Evolutionary conservation across 2,797 vertebrate species (phyloP).

Genomic region (Anolis apletophallus): DNA sequence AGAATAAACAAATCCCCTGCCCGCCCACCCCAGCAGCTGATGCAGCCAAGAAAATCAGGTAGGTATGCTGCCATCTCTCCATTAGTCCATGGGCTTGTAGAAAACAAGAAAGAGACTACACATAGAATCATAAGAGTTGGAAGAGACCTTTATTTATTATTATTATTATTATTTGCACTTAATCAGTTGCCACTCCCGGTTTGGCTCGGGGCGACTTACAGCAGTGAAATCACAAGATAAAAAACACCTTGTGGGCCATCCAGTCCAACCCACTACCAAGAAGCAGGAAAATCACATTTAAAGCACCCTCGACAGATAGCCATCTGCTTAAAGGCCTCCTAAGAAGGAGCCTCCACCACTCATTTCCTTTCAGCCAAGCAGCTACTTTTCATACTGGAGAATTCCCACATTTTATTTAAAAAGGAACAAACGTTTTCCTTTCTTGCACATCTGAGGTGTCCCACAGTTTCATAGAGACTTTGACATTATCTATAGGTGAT

Average conservation of each 20-base stretch:
- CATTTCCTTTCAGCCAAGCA: neutral
- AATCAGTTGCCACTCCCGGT: too few species aligned
- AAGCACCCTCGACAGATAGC: too few species aligned
- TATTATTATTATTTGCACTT: too few species aligned
- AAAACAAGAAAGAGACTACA: neutral
- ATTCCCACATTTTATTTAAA: neutral
- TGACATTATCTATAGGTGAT: neutral
- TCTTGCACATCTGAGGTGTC: neutral
- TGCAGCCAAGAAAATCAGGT: neutral
- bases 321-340: too few species aligned
- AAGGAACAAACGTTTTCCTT: neutral
- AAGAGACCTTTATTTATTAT: too few species aligned
- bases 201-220: too few species aligned
- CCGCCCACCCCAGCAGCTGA: neutral
- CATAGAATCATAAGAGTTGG: too few species aligned
- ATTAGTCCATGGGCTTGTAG: neutral
- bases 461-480: neutral
- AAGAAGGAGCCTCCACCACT: too few species aligned
- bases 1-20: neutral
- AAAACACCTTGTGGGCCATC: too few species aligned
- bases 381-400: neutral
- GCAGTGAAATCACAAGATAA: too few species aligned
- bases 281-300: too few species aligned
- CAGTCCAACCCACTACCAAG: too few species aligned
- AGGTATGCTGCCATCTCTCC: neutral